Conservation (phyloP, 2,797 vertebrate genomes). For the Sebastes trivittatus region DNA sequence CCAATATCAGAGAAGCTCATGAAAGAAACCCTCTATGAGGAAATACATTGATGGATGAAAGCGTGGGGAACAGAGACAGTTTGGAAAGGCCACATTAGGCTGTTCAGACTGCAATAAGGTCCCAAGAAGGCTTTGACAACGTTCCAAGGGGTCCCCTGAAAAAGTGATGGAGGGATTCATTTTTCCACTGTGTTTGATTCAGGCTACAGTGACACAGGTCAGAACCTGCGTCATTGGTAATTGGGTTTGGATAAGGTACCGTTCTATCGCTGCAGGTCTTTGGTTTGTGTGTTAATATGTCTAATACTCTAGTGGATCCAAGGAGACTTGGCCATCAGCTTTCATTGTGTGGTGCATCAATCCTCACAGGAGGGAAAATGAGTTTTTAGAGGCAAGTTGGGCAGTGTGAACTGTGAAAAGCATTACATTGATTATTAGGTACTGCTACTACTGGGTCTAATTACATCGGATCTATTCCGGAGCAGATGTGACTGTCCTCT, state of each 20-base stretch:
- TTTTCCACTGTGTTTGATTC: background rate
- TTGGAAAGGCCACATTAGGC: background rate
- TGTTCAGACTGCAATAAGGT: background rate
- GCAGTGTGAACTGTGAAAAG: background rate
- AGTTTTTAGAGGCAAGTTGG: background rate
- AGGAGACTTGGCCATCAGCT: background rate
- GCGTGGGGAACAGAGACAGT: background rate
- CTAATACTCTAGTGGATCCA: background rate
- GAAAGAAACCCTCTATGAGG: background rate
- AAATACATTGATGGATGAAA: background rate
- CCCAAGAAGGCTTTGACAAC: background rate
- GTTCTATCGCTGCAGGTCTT: background rate
- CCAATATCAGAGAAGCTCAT: background rate
- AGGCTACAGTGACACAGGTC: background rate
- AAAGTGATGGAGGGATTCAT: background rate
- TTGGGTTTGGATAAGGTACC: background rate
- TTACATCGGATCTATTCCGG: background rate
- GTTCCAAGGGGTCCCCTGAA: background rate
- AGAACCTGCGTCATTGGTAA: background rate
- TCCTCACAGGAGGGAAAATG: slow-evolving; percentile 2
- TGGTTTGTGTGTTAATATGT: slow-evolving; percentile 1
- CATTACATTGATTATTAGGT: background rate
- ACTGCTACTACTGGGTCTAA: background rate
- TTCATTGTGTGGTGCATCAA: background rate
- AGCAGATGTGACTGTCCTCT: background rate